Conservation (phyloP, 2,888 invertebrate species). For the Polyommatus icarus region DNA sequence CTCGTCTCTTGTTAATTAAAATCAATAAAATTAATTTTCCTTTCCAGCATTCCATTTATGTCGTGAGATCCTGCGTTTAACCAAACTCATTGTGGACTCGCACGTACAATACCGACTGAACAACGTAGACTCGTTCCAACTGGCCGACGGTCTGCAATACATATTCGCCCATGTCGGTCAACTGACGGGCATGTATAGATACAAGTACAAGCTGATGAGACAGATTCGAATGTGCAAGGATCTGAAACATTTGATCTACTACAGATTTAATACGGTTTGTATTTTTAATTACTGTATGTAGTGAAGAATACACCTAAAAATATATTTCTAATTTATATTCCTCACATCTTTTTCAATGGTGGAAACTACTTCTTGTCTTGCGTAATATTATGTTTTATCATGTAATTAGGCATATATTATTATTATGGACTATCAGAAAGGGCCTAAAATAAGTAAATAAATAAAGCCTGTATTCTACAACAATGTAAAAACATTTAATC, state of each 20-base stretch:
- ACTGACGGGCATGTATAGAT: conserved; percentile 99
- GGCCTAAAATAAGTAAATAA: too few species aligned
- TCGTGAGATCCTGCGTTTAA: conserved; percentile 98
- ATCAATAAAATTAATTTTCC: too few species aligned
- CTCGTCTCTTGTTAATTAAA: too few species aligned
- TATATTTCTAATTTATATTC: too few species aligned
- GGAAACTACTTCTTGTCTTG: too few species aligned
- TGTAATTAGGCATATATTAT: too few species aligned
- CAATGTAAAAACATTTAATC: too few species aligned
- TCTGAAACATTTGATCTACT: conserved; percentile 99
- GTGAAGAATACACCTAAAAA: too few species aligned
- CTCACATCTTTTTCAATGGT: too few species aligned
- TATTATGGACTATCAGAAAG: too few species aligned
- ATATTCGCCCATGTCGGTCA: conserved; percentile 99
- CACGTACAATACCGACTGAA: conserved; percentile 99
- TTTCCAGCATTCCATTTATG: conserved; percentile 97
- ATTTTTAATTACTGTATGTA: neutral
- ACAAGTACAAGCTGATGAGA: conserved; percentile 99
- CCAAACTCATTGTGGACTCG: conserved; percentile 98
- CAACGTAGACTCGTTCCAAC: conserved; percentile 99
- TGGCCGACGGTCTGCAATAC: conserved; percentile 99
- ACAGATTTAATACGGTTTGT: conserved; percentile 97
- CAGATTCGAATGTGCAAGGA: conserved; percentile 99
- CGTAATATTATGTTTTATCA: too few species aligned
- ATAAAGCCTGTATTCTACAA: too few species aligned